Percentiles rank a stretch among this genome's conserved stretches.
Conservation (phyloP, 1,140 invertebrate genomes). For the Elymnias hypermnestra region DNA sequence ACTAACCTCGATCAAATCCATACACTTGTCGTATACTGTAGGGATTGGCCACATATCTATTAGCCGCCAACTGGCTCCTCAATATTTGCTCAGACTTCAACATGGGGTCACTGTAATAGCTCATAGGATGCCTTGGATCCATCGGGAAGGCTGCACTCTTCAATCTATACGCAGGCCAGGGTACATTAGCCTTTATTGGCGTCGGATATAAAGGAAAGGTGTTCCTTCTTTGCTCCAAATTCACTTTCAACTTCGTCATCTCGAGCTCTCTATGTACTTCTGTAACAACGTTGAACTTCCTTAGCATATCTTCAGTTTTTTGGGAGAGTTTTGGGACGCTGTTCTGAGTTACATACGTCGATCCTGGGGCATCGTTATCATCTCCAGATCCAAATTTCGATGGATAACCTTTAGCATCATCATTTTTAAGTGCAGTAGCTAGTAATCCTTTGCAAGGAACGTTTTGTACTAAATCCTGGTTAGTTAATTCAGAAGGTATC, state of each 20-base stretch:
- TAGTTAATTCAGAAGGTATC: neutral
- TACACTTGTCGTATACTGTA: constrained; percentile 49
- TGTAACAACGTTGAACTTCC: constrained; percentile 31
- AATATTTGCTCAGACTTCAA: constrained; percentile 50
- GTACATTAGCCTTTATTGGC: constrained; percentile 42
- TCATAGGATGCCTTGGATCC: constrained; percentile 33
- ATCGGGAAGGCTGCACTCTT: constrained; percentile 28
- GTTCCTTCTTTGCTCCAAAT: constrained; percentile 50
- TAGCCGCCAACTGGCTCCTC: constrained; percentile 46
- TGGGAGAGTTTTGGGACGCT: neutral
- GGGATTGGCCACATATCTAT: constrained; percentile 42
- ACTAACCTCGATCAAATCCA: constrained; percentile 43
- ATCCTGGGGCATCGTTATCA: too few species aligned
- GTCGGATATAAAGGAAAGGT: constrained; percentile 55
- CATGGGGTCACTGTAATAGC: constrained; percentile 53
- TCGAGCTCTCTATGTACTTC: constrained; percentile 44
- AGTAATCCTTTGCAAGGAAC: neutral
- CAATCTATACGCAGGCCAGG: constrained; percentile 40
- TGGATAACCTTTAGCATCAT: neutral
- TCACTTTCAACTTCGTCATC: constrained; percentile 31
- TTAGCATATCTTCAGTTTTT: constrained; percentile 11
- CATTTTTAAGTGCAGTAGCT: neutral
- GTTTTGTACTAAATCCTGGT: too few species aligned
- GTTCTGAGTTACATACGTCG: too few species aligned
- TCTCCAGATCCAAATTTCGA: neutral